phyloP scores from a whole-genome alignment of 2,888 invertebrate genomes.

The Ophioninae sp. region DNA sequence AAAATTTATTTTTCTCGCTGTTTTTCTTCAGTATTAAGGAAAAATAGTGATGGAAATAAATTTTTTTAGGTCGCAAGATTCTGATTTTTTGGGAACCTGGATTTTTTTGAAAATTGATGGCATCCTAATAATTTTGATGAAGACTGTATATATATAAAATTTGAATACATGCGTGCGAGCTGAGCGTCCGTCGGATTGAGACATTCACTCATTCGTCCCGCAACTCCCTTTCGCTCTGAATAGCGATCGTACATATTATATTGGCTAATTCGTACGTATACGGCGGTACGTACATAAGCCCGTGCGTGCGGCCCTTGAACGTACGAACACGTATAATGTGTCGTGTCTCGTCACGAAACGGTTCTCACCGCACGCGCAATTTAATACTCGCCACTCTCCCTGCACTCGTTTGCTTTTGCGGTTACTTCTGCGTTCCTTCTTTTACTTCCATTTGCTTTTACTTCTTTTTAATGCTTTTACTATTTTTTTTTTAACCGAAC shows the following conservation, averaged over 20 bases:
- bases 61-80: too few species aligned
- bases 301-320: slow-evolving; percentile 47
- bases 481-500: too few species aligned
- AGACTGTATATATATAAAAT: neutral
- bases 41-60: too few species aligned
- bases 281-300: slow-evolving; percentile 26
- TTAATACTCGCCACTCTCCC: slow-evolving; percentile 46
- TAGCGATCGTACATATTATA: slow-evolving; percentile 62
- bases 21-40: too few species aligned
- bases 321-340: slow-evolving; percentile 9
- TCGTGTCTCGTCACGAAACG: slow-evolving; percentile 52
- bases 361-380: slow-evolving; percentile 58
- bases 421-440: slow-evolving; percentile 15
- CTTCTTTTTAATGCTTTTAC: neutral
- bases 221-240: slow-evolving; percentile 57
- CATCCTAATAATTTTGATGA: too few species aligned
- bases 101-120: too few species aligned
- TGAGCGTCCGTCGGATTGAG: slow-evolving; percentile 54
- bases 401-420: slow-evolving; percentile 43
- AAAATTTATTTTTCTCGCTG: too few species aligned
- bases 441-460: neutral
- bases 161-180: slow-evolving; percentile 50
- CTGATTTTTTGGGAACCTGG: too few species aligned
- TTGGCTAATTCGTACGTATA: slow-evolving; percentile 63
- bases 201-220: slow-evolving; percentile 52